Percentiles rank a stretch among this genome's conserved stretches.
These are phyloP conservation scores for Umimayanthus kanabou DNA, from an alignment of 92 coral and sea anemone genomes.

Conservation along the genomic window DNA sequence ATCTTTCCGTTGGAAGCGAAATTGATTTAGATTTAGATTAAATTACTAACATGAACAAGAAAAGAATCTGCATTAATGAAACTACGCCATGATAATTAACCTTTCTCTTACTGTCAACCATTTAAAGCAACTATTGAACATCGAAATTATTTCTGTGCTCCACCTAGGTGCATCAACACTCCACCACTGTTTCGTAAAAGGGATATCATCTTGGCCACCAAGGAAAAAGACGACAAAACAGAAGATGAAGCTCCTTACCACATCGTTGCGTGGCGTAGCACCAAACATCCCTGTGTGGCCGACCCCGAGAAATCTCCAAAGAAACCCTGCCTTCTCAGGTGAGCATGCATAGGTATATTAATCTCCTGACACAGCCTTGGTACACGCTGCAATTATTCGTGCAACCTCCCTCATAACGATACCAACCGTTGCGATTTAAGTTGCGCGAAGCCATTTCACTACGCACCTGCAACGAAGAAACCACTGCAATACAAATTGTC, in stretches of 20 bases:
- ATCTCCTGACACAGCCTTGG: not conserved
- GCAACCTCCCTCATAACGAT: no score
- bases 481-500: no score
- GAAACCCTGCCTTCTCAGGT: conserved; percentile 40
- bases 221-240: conserved; percentile 63
- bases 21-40: no score
- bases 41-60: no score
- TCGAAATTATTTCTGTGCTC: not conserved
- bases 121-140: not conserved
- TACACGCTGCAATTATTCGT: not conserved
- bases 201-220: conserved; percentile 69
- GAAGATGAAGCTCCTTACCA: conserved; percentile 65
- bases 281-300: conserved; percentile 69
- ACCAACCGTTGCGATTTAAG: not conserved
- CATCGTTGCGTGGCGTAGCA: conserved; percentile 78
- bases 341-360: not conserved
- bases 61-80: no score
- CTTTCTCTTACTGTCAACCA: not conserved
- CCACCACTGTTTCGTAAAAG: conserved; percentile 52
- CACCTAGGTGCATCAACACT: conserved; percentile 34
- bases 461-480: not conserved
- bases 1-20: no score
- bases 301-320: conserved; percentile 24
- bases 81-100: no score
- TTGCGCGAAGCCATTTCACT: not conserved